Base-by-base conservation (phyloP, 2,113 vertebrate species). In the Barnardius zonarius region DNA sequence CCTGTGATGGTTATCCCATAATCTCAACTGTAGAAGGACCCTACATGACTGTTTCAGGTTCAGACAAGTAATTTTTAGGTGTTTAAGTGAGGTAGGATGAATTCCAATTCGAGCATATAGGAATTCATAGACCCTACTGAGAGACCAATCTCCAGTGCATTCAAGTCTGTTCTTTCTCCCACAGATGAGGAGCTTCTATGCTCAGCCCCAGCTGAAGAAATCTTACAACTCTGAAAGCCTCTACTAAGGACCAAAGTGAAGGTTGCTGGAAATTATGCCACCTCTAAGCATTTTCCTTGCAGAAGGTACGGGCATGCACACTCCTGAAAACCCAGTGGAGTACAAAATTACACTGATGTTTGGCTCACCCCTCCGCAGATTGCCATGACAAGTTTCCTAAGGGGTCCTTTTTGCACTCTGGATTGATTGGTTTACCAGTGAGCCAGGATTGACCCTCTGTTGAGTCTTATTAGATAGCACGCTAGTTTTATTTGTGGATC, bases 401-500 rank as follows among this genome's bases (percentile, higher is more conserved):
- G 35, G n/a, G 9, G 10, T 90, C 19, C 23, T 73, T 95, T 92
- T 88, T 85, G 49, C 75, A 20, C 12, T 64, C 48, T 67, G 44
- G 23, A 76, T 93, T 83, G 49, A 88, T 80, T 13, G 3, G 35
- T 86, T 95, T 94, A 94, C 82, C 52, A 46, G 2, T 84, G 70
- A 96, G 55, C 23, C 81, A 93, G 66, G 31, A 31, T 57, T 93
- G 70, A 83, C 67, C 82, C 54, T 86, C 84, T 82, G 23, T 33
- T 84, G 30, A 27, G 39, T 55, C 90, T 93, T 70, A 92, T 35
- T 79, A 92, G 83, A 62, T 83, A 92, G 76, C 67, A 85, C 24
- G 43, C 30, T 49, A 23, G 24, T 48, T 88, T 93, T 93, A 92
- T 88, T 90, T 88, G 83, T 80, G 63, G 75, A 91, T 88, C 78